Conservation (phyloP, 2,888 invertebrate genomes). For the Therioaphis trifolii region DNA sequence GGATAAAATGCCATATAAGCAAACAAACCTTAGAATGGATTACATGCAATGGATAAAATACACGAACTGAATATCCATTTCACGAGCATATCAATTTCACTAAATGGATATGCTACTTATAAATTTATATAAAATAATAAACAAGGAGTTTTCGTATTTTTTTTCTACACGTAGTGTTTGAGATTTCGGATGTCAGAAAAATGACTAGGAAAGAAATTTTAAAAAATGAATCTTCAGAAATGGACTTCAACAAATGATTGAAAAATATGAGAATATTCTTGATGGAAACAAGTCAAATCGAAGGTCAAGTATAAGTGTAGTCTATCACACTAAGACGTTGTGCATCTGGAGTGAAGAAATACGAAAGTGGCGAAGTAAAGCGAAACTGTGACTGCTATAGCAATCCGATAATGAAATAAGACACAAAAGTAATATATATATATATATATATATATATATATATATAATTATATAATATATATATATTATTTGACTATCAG, state of each 20-base stretch:
- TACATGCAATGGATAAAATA: neutral
- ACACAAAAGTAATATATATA: no score
- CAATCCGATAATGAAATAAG: no score
- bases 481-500: no score
- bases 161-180: neutral
- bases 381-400: no score
- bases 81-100: slow-evolving; percentile 26
- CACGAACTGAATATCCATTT: slow-evolving; percentile 28
- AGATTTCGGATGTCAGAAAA: neutral
- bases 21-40: slow-evolving; percentile 17
- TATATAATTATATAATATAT: no score
- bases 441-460: no score
- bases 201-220: neutral
- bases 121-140: neutral
- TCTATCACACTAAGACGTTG: neutral
- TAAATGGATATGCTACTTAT: slow-evolving; percentile 30
- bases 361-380: no score
- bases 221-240: neutral
- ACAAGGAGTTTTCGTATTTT: neutral
- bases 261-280: neutral
- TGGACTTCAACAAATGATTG: neutral
- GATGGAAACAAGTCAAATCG: neutral
- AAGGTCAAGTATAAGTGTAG: neutral
- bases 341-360: no score
- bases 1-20: neutral